Evolutionary conservation across 2,797 vertebrate species (phyloP), one percentile per base, ranked within the genome.

Genomic region (Enteromius unitaeniatus): DNA sequence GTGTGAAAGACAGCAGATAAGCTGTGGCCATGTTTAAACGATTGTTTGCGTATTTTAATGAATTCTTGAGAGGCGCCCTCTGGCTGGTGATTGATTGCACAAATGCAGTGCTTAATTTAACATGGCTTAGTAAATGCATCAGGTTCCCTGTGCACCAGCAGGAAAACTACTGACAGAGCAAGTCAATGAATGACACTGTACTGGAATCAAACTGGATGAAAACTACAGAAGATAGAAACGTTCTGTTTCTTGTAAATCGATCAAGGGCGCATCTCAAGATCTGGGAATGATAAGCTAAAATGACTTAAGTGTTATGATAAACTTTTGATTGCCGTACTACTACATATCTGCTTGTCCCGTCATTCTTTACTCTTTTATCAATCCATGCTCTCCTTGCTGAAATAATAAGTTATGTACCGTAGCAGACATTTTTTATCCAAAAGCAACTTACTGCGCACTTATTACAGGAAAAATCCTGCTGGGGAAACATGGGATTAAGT

Each of bases 31-130:
- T 51, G 15, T 70, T 81, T 49, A 67, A 34, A 26, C 11, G 40
- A 67, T 51, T 47, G 77, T 64, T 70, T 58, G 34, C n/a, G 10
- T 70, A 51, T 86, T 84, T 75, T 49, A 65, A 88, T 64, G 15
- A 84, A 82, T 81, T 84, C 85, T 68, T 76, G 82, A 64, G 72
- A 70, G 73, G 34, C 62, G n/a, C 34, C 49, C 40, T 45, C 31
- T 72, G 23, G 76, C 67, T n/a, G 58, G 31, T 79, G 72, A 74
- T 68, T 82, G 69, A 82, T 70, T 86, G 81, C 77, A 83, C 67
- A 83, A 78, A 86, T 51, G 58, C 72, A 78, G 69, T 78, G 86
- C 68, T 68, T 89, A 84, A 89, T 89, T 80, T 62, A 86, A 40
- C 76, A 84, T 49, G 85, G 34, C 82, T 80, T 75, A 58, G 79